A percentile compares a stretch with the other conserved stretches of the same genome.
Evolutionary conservation across 2,113 vertebrate species (phyloP).

Genomic region (Lepus europaeus): DNA sequence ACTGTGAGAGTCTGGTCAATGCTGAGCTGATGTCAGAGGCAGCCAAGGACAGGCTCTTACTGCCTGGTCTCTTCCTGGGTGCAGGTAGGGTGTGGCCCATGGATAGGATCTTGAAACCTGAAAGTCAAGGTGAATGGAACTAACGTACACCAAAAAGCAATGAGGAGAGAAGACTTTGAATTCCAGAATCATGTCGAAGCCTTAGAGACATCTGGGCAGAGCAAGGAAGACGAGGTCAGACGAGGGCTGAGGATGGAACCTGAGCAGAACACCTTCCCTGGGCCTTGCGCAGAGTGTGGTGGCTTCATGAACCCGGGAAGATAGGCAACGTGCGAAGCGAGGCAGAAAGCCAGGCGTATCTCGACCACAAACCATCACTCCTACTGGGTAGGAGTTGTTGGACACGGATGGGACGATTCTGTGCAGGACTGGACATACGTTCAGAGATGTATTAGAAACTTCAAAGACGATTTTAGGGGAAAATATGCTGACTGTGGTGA

Average conservation of each 20-base stretch:
- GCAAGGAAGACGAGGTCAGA: neutral
- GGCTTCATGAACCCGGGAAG: no score
- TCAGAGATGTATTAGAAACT: neutral
- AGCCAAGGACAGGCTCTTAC: neutral
- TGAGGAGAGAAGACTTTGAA: neutral
- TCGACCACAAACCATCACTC: no score
- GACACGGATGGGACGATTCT: no score
- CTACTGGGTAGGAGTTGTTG: no score
- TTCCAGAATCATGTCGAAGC: no score
- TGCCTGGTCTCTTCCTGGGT: neutral
- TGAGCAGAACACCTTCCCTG: no score
- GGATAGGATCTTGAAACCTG: neutral
- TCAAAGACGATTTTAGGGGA: neutral
- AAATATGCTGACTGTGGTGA: rapidly evolving
- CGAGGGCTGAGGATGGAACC: no score
- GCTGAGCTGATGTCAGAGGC: neutral
- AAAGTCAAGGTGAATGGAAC: neutral
- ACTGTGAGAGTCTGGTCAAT: rapidly evolving
- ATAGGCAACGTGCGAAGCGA: no score
- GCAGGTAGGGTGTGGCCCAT: rapidly evolving
- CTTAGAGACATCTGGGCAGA: neutral
- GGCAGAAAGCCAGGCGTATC: no score
- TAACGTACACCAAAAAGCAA: neutral
- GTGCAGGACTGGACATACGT: neutral
- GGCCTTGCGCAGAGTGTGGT: no score